A percentile compares a stretch with the other conserved stretches of the same genome.
phyloP scores from a whole-genome alignment of 2,888 invertebrate species.

The Drosophila anceps region DNA sequence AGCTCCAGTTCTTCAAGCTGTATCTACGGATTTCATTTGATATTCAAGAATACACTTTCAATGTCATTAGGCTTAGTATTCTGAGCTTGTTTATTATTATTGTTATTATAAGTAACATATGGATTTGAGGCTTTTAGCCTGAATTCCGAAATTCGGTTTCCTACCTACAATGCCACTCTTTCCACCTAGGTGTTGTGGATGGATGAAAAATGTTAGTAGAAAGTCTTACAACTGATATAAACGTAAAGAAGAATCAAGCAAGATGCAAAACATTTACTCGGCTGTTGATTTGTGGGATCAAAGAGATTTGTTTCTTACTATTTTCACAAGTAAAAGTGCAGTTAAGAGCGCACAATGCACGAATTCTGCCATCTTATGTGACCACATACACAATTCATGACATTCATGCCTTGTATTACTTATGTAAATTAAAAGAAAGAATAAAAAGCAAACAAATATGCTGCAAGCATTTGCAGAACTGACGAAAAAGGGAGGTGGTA shows the following conservation, averaged over 20 bases:
- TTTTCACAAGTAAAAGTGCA: not conserved
- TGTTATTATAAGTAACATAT: not conserved
- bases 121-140: not conserved
- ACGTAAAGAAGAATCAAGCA: not conserved
- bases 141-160: not conserved
- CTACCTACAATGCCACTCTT: not conserved
- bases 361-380: not conserved
- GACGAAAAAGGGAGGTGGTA: too few species aligned
- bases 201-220: too few species aligned
- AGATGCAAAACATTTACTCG: not conserved
- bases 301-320: not conserved
- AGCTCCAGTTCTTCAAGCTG: not conserved
- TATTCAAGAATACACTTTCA: slow-evolving; percentile 3
- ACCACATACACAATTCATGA: too few species aligned
- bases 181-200: not conserved
- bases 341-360: too few species aligned
- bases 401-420: too few species aligned
- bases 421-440: too few species aligned
- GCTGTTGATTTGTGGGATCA: not conserved
- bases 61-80: not conserved
- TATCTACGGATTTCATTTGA: not conserved
- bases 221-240: not conserved
- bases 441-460: too few species aligned
- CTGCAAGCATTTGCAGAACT: too few species aligned
- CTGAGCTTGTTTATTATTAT: not conserved